Conservation (phyloP, 2,888 invertebrate species). For the Acanthosepion pharaonis region DNA sequence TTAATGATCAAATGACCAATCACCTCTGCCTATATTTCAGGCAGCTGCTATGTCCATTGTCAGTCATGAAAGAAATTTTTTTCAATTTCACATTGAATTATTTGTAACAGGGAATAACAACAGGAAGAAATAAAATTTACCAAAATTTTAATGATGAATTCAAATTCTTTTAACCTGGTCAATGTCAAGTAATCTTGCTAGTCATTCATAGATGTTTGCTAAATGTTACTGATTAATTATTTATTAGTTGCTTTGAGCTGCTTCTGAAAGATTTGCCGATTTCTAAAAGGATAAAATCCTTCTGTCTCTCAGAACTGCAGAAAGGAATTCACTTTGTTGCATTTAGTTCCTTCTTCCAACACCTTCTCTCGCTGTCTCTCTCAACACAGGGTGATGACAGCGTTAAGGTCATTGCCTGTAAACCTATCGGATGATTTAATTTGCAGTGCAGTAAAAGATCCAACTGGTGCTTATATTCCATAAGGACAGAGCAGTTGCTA, state of each 20-base stretch:
- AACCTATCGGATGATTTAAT: neutral
- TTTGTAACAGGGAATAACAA: neutral
- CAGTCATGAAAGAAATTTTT: neutral
- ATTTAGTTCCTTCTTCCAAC: neutral
- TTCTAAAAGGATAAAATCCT: neutral
- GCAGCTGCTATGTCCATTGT: neutral
- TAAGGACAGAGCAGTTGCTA: neutral
- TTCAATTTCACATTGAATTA: neutral
- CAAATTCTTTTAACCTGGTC: neutral
- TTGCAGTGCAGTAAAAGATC: neutral
- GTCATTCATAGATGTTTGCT: neutral
- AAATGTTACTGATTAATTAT: slow-evolving; percentile 22
- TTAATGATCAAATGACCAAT: neutral
- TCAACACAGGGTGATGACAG: neutral
- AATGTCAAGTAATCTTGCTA: neutral
- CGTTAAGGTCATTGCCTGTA: neutral
- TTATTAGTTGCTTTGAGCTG: slow-evolving; percentile 18
- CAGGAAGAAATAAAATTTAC: neutral
- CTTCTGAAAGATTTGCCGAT: neutral
- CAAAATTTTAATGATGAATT: neutral
- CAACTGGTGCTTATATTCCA: neutral
- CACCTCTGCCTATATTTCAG: too few species aligned
- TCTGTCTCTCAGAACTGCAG: neutral
- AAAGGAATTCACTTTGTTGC: neutral
- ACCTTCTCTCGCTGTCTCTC: neutral